phyloP scores from a whole-genome alignment of 2,113 vertebrate species.

The Ornithorhynchus anatinus region DNA sequence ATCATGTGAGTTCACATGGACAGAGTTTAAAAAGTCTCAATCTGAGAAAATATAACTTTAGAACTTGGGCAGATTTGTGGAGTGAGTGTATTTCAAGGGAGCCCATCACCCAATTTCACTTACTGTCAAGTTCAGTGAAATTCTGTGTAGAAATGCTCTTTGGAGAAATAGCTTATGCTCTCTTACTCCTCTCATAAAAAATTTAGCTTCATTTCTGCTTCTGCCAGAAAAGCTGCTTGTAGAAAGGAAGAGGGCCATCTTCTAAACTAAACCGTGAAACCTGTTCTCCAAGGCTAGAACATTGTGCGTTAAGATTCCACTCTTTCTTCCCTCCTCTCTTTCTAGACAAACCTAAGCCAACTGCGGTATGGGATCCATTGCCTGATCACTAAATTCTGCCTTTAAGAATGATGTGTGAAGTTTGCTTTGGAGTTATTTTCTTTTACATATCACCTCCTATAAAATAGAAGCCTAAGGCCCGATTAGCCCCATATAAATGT shows the following conservation, averaged over 20 bases:
- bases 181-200: not conserved
- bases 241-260: not conserved
- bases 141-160: not conserved
- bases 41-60: not conserved
- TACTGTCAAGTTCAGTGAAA: too few species aligned
- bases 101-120: too few species aligned
- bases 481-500: too few species aligned
- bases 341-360: constrained; percentile 58
- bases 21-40: not conserved
- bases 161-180: not conserved
- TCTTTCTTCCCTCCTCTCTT: constrained; percentile 31
- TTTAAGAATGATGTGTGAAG: constrained; percentile 11
- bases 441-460: too few species aligned
- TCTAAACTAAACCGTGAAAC: too few species aligned
- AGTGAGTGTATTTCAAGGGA: too few species aligned
- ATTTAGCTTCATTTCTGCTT: not conserved
- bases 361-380: constrained; percentile 52
- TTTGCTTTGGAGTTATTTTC: not conserved
- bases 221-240: not conserved
- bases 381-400: not conserved
- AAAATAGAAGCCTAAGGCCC: too few species aligned
- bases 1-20: not conserved
- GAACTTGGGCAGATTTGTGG: too few species aligned
- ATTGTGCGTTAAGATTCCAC: constrained; percentile 3
- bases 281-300: not conserved